Evolutionary conservation across 2,797 vertebrate species (phyloP).

Genomic region (Anas capensis): DNA sequence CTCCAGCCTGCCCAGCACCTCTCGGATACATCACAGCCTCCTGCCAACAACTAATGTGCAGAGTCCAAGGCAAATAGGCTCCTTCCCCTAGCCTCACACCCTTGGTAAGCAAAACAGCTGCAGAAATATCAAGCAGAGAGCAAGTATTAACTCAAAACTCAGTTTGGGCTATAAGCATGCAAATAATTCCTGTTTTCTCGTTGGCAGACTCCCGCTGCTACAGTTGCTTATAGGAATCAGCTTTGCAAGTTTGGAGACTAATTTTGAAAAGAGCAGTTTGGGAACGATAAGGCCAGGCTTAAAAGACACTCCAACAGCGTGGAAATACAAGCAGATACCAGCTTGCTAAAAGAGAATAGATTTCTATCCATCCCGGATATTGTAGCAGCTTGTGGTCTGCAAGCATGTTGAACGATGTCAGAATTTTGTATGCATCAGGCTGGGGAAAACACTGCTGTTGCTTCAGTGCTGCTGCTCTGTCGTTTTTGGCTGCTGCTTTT

Average conservation of each 20-base stretch:
- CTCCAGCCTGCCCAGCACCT: neutral
- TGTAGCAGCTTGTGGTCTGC: neutral
- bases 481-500: slow-evolving; percentile 17
- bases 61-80: neutral
- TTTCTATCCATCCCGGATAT: neutral
- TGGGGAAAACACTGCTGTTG: neutral
- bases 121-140: neutral
- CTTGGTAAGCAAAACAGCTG: neutral
- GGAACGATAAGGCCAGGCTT: neutral
- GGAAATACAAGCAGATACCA: neutral
- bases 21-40: fast-evolving
- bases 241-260: slow-evolving; percentile 6
- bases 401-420: neutral
- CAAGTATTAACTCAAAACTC: neutral
- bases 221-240: neutral
- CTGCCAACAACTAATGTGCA: fast-evolving
- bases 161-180: neutral
- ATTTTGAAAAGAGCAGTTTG: slow-evolving; percentile 24
- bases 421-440: neutral
- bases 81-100: neutral
- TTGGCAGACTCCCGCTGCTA: slow-evolving; percentile 21
- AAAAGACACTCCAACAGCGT: neutral
- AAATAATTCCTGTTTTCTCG: slow-evolving; percentile 31
- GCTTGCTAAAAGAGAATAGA: neutral
- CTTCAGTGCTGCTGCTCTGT: neutral